A percentile compares a stretch with the other conserved stretches of the same genome.
These are phyloP conservation scores for Muntiacus muntjak DNA, from an alignment of 2,113 vertebrate genomes.

Conservation along the genomic window DNA sequence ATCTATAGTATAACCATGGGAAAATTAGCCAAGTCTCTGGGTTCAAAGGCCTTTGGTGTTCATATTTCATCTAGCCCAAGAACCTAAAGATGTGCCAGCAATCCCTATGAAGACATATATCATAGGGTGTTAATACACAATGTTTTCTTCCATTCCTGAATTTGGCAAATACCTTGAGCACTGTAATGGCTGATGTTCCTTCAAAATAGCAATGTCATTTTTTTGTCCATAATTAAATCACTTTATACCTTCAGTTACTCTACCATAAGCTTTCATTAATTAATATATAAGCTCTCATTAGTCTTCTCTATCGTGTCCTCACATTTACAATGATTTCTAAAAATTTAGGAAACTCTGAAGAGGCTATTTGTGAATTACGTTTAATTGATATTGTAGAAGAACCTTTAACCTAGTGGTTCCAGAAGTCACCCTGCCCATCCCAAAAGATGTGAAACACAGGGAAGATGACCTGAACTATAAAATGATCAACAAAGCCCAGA, in stretches of 20 bases:
- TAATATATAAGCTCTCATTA: not conserved
- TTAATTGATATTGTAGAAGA: not conserved
- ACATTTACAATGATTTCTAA: not conserved
- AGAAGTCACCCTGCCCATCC: not conserved
- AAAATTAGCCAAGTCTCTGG: not conserved
- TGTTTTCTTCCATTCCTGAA: not conserved
- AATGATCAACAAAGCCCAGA: not conserved
- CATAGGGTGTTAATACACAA: not conserved
- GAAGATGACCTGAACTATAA: not conserved
- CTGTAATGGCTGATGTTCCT: not conserved
- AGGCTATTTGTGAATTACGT: not conserved
- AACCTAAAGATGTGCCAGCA: not conserved
- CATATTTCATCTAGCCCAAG: not conserved
- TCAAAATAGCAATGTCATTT: not conserved
- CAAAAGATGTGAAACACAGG: not conserved
- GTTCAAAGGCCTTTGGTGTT: not conserved
- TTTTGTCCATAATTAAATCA: constrained; percentile 7
- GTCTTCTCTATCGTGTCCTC: not conserved
- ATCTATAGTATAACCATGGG: not conserved
- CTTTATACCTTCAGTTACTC: constrained; percentile 28
- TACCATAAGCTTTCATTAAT: not conserved
- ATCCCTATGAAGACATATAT: not conserved
- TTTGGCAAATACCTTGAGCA: not conserved
- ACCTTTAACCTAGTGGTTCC: not conserved
- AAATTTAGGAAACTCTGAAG: not conserved